Evolutionary conservation across 2,797 vertebrate species (phyloP).

Genomic region (Orestias chungarensis): DNA sequence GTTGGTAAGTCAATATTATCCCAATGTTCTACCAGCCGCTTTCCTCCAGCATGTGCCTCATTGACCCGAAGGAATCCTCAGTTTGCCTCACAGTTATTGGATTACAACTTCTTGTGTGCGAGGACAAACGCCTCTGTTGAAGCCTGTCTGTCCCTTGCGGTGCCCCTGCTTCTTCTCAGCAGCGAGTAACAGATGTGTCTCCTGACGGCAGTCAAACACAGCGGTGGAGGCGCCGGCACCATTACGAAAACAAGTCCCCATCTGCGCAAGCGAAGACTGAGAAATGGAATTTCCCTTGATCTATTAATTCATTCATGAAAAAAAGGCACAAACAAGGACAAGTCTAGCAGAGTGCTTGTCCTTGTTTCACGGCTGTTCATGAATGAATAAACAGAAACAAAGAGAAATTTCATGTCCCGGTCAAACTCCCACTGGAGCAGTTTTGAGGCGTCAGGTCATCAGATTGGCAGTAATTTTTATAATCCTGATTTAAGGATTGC

Average conservation of each 20-base stretch:
- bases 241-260: constrained; percentile 39
- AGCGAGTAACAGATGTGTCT: constrained; percentile 42
- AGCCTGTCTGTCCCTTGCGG: constrained; percentile 25
- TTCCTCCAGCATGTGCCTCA: constrained; percentile 35
- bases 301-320: constrained; percentile 73
- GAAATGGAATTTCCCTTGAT: constrained; percentile 61
- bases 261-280: constrained; percentile 25
- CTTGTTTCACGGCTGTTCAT: constrained; percentile 65
- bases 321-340: constrained; percentile 74
- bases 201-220: constrained; percentile 44
- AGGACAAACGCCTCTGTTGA: constrained; percentile 14
- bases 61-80: constrained; percentile 54
- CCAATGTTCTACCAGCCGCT: constrained; percentile 22
- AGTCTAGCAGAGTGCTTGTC: constrained; percentile 48
- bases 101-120: constrained; percentile 37
- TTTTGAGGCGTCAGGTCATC: constrained; percentile 40
- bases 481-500: constrained; percentile 33
- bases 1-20: constrained; percentile 54
- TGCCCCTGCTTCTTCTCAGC: constrained; percentile 30
- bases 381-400: constrained; percentile 70
- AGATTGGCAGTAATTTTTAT: constrained; percentile 45
- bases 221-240: constrained; percentile 16
- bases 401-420: constrained; percentile 46
- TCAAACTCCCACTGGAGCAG: constrained; percentile 4
- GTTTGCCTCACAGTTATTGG: constrained; percentile 38